These are phyloP conservation scores for Hemicentrotus pulcherrimus DNA, from an alignment of 35 echinoderm and acorn worm genomes.

Conservation along the genomic window DNA sequence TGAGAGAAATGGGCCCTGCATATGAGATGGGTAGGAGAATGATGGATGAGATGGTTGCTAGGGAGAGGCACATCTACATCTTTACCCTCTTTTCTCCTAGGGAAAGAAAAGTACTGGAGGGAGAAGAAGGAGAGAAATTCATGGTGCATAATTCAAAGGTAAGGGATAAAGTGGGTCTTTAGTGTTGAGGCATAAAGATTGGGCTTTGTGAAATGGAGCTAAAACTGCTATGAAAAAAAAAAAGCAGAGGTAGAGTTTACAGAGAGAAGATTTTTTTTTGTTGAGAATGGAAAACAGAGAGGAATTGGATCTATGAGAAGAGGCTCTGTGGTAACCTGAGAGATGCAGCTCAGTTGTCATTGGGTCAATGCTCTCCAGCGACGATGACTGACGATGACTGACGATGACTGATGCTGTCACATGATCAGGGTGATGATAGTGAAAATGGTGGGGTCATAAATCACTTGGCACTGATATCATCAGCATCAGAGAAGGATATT, in stretches of 20 bases:
- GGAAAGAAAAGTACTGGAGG: background rate
- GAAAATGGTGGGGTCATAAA: background rate
- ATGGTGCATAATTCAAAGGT: background rate
- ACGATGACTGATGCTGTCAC: constrained; percentile 9
- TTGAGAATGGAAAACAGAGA: background rate
- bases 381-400: background rate
- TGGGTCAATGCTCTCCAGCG: background rate
- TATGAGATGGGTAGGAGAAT: background rate
- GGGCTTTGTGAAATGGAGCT: background rate
- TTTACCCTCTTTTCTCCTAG: background rate
- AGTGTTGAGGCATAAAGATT: background rate
- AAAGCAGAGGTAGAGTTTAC: background rate
- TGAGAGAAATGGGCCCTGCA: background rate
- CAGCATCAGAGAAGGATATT: background rate
- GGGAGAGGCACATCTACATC: background rate
- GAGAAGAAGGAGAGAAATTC: background rate
- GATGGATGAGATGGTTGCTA: background rate
- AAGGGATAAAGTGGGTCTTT: background rate
- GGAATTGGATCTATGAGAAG: background rate
- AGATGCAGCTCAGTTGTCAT: background rate
- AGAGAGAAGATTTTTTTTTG: background rate
- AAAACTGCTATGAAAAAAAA: background rate
- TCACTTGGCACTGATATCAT: background rate
- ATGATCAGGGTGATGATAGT: background rate
- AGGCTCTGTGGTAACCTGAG: constrained; percentile 8